phyloP scores from a whole-genome alignment of 2,797 vertebrate species.

The Pelodytes ibericus region DNA sequence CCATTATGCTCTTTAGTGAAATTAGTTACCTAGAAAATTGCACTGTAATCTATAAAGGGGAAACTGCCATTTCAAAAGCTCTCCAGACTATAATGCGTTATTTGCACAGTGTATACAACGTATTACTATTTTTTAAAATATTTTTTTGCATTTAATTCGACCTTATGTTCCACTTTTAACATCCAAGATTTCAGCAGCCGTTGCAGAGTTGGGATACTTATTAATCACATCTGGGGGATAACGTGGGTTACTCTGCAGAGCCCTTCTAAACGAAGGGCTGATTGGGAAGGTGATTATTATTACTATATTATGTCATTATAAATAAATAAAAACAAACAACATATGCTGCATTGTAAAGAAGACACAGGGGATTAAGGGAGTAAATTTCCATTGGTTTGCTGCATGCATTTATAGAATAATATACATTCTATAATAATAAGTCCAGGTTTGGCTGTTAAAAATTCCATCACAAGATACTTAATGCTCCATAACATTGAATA shows the following conservation, averaged over 20 bases:
- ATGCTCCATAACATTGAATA: neutral
- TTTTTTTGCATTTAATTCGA: slow-evolving; percentile 58
- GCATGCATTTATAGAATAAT: neutral
- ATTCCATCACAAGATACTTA: neutral
- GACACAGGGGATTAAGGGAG: neutral
- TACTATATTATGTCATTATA: slow-evolving; percentile 23
- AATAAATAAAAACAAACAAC: slow-evolving; percentile 7
- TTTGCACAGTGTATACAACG: slow-evolving; percentile 69
- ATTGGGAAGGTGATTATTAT: slow-evolving; percentile 14
- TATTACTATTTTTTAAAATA: slow-evolving; percentile 62
- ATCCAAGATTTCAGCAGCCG: slow-evolving; percentile 14
- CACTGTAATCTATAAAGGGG: slow-evolving; percentile 83
- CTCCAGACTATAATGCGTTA: slow-evolving; percentile 65
- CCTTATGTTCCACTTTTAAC: slow-evolving; percentile 35
- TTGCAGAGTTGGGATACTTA: slow-evolving; percentile 12
- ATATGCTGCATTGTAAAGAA: slow-evolving; percentile 15
- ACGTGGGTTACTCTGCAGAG: slow-evolving; percentile 26
- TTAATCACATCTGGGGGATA: slow-evolving; percentile 23
- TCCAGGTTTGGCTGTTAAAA: neutral
- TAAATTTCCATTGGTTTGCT: neutral
- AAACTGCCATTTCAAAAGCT: slow-evolving; percentile 69
- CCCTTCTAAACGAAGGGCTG: slow-evolving; percentile 24
- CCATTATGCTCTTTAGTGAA: slow-evolving; percentile 93
- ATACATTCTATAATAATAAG: neutral
- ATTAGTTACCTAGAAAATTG: slow-evolving; percentile 92